A percentile compares a stretch with the other conserved stretches of the same genome.
Evolutionary conservation across 1,140 invertebrate species (phyloP).

Genomic region (Bombyx mandarina): DNA sequence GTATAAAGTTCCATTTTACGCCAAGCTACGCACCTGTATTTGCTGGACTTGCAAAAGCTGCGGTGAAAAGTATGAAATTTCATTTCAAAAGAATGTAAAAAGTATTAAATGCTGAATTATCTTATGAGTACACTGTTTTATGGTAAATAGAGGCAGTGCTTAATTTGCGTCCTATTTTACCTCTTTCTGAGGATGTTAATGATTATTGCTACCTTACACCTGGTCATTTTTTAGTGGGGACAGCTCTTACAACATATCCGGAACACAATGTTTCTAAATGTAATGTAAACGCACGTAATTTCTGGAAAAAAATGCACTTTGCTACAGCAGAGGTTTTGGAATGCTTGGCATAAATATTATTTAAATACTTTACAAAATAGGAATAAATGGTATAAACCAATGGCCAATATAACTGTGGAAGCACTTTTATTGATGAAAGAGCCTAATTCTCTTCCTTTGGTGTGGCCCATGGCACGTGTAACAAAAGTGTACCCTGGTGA

Average conservation of each 20-base stretch:
- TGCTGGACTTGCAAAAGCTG: constrained; percentile 25
- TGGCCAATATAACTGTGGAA: constrained; percentile 3
- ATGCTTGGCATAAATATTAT: constrained; percentile 11
- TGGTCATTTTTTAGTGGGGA: background rate
- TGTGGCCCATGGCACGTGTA: constrained; percentile 11
- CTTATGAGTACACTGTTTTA: constrained; percentile 13
- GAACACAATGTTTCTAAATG: background rate
- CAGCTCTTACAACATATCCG: background rate
- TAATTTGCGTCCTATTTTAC: constrained; percentile 5
- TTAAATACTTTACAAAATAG: constrained; percentile 13
- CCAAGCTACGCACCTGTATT: constrained; percentile 37
- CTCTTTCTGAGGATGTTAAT: constrained; percentile 1
- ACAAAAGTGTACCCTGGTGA: constrained; percentile 8
- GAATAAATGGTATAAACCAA: constrained; percentile 5
- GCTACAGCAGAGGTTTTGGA: constrained; percentile 5
- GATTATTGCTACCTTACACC: constrained; percentile 1
- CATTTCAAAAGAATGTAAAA: constrained; percentile 50
- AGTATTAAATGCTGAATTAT: constrained; percentile 18
- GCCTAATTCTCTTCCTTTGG: constrained; percentile 5
- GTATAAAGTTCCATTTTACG: constrained; percentile 31
- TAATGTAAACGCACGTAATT: constrained; percentile 10
- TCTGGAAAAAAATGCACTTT: background rate
- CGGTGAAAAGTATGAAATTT: constrained; percentile 13
- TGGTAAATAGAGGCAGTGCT: constrained; percentile 22
- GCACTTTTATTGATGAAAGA: constrained; percentile 5